Base-by-base conservation (phyloP, 2,797 vertebrate genomes). In the Erpetoichthys calabaricus region DNA sequence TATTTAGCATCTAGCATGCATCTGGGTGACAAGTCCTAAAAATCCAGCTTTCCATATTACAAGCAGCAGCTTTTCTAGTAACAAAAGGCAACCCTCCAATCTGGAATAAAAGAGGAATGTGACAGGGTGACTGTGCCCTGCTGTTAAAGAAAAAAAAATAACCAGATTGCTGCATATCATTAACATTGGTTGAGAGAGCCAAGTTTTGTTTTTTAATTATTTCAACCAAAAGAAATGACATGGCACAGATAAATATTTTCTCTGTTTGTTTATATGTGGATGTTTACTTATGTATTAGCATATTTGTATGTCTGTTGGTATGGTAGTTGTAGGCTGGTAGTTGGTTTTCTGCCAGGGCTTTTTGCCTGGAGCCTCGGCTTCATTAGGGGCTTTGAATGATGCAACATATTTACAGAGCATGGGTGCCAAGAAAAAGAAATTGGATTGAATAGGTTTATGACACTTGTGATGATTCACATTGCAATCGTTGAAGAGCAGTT, bases 201-300 rank as follows among this genome's bases (percentile, higher is more conserved):
- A 60, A 45, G 60, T 65, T 70, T 59, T 61, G 63, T 70, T 67
- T 64, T 66, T 72, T 76, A 77, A 80, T 85, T 80, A 76, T 75
- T 77, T 59, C 75, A 67, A 73, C 80, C 74, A 25, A 25, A 25
- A 25, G 76, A 81, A 71, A 82, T 80, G 75, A 74, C 60, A 65
- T 69, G 69, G 70, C 67, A 63, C 65, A 61, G 51, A 60, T 70
- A 49, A 7, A 49, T 47, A n/a, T 49, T 49, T 49, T 49, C 47
- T 49, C n/a, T 49, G 7, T 47, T 49, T 49, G 7, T 49, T 49
- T 5, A 25, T 25, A 25, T 25, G 25, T 25, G 25, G 25, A 25
- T 25, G 25, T 25, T 25, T 25, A 25, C 25, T 25, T 25, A 25
- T 25, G 25, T 25, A 25, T 25, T 25, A 25, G 25, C 25, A 25